These are phyloP conservation scores for Drosophila fuyamai DNA, from an alignment of 1,140 invertebrate genomes.

Conservation along the genomic window DNA sequence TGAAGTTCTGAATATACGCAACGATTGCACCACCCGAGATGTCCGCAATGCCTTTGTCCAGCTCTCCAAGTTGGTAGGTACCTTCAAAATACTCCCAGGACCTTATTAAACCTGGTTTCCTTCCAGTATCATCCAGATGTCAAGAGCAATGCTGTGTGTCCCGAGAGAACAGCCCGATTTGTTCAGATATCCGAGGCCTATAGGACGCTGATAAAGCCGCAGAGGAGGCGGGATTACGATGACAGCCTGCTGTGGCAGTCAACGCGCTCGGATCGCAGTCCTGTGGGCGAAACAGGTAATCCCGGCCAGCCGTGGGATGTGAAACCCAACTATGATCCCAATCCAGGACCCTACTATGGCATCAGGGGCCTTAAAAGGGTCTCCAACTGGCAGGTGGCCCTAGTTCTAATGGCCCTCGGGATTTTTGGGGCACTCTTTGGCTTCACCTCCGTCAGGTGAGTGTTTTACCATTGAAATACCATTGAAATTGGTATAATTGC, in stretches of 20 bases:
- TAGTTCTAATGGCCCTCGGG: constrained; percentile 85
- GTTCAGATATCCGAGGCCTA: constrained; percentile 88
- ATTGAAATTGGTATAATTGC: neutral
- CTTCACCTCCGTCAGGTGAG: constrained; percentile 86
- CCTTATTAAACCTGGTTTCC: neutral
- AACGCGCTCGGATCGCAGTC: constrained; percentile 17
- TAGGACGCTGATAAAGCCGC: constrained; percentile 86
- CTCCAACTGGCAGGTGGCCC: constrained; percentile 86
- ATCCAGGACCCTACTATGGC: constrained; percentile 86
- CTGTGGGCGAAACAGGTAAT: constrained; percentile 9
- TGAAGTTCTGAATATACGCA: constrained; percentile 86
- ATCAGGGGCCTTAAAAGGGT: constrained; percentile 86
- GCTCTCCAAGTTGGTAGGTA: constrained; percentile 86
- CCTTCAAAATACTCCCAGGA: too few species aligned
- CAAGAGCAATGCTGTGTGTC: constrained; percentile 85
- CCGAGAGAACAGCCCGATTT: constrained; percentile 85
- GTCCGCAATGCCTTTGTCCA: constrained; percentile 87
- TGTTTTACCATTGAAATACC: neutral
- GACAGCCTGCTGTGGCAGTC: constrained; percentile 62
- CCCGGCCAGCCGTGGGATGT: constrained; percentile 68
- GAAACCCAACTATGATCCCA: constrained; percentile 69
- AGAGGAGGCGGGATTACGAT: constrained; percentile 87
- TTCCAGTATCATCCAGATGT: constrained; percentile 87
- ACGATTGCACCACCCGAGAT: constrained; percentile 86
- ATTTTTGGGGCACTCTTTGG: constrained; percentile 86